Conservation (phyloP, 2,113 vertebrate genomes). For the Datnioides undecimradiatus region DNA sequence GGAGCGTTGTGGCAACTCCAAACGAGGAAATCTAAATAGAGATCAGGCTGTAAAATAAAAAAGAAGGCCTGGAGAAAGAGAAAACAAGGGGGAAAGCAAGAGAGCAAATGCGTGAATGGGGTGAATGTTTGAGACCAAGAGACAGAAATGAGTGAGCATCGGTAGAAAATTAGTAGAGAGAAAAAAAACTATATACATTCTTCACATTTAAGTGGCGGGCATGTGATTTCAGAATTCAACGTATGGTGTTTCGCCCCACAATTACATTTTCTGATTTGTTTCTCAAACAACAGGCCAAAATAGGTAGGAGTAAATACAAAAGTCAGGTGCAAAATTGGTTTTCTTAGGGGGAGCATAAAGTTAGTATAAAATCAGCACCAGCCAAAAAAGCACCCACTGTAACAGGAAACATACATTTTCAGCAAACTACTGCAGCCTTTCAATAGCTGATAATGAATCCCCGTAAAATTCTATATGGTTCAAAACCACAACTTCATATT, state of each 20-base stretch:
- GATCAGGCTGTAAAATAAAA: conserved; percentile 81
- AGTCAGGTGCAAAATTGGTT: background rate
- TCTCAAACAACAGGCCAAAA: conserved; percentile 16
- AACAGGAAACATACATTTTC: conserved; percentile 27
- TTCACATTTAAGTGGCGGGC: conserved; percentile 13
- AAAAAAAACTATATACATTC: conserved; percentile 16
- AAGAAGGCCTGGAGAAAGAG: conserved; percentile 65
- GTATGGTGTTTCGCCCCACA: background rate
- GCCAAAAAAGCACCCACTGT: background rate
- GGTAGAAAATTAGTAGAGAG: conserved; percentile 37
- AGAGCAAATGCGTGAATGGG: conserved; percentile 55
- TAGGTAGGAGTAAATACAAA: conserved; percentile 8
- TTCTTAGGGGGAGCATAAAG: background rate
- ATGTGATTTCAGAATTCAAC: conserved; percentile 28
- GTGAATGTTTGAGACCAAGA: conserved; percentile 44
- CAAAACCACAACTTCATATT: conserved; percentile 68
- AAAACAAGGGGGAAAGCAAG: conserved; percentile 61
- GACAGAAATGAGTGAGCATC: conserved; percentile 39
- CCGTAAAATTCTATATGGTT: conserved; percentile 59
- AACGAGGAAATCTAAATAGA: conserved; percentile 85
- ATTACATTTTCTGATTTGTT: conserved; percentile 16
- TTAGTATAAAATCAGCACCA: background rate
- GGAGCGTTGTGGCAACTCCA: conserved; percentile 82
- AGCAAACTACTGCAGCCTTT: conserved; percentile 29
- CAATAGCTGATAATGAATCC: conserved; percentile 63